These are phyloP conservation scores for Ceratosolen fusciceps DNA, from an alignment of 1,140 invertebrate genomes.

Conservation along the genomic window DNA sequence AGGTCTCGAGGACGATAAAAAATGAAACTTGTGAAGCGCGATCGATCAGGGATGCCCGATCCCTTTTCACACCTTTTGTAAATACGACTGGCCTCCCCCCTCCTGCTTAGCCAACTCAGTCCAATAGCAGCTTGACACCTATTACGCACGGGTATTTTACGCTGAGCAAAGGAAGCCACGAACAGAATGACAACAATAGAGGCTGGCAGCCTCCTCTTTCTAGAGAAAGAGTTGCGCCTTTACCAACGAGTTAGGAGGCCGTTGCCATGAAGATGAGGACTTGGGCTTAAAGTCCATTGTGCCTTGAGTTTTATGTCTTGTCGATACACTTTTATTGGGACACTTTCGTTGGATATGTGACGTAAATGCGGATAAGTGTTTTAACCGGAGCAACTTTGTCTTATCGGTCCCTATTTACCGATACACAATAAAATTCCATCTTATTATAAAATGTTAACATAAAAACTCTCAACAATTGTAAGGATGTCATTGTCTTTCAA, in stretches of 20 bases:
- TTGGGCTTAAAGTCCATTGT: background rate
- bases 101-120: background rate
- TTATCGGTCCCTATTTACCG: no score
- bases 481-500: no score
- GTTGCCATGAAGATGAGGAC: background rate
- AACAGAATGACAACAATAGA: conserved; percentile 57
- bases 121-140: no score
- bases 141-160: conserved; percentile 67
- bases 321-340: background rate
- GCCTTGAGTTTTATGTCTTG: background rate
- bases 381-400: background rate
- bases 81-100: conserved; percentile 3
- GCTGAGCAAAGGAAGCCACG: conserved; percentile 65
- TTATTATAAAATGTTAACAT: no score
- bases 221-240: background rate
- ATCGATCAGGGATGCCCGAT: background rate
- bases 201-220: no score
- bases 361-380: no score
- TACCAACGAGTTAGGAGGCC: background rate
- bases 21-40: conserved; percentile 26
- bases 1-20: conserved; percentile 21
- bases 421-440: no score
- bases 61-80: conserved; percentile 25
- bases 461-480: no score
- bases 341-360: background rate